Conservation (phyloP, 2,113 vertebrate species). For the Phalacrocorax carbo region DNA sequence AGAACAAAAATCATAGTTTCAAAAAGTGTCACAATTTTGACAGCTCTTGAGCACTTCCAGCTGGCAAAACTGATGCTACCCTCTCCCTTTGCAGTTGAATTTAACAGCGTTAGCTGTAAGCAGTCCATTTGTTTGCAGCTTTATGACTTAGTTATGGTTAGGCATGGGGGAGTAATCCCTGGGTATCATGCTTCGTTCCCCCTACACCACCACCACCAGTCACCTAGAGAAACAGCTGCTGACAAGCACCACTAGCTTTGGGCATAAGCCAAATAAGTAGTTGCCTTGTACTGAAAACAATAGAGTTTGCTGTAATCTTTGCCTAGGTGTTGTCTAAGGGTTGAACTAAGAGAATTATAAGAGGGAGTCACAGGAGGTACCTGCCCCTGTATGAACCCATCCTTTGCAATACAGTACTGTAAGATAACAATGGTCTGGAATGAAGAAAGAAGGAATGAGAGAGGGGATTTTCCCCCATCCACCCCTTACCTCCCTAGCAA, state of each 20-base stretch:
- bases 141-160: neutral
- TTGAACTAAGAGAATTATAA: neutral
- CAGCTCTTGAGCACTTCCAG: neutral
- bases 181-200: neutral
- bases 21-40: neutral
- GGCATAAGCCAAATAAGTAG: neutral
- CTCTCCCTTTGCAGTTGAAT: neutral
- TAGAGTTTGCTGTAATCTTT: neutral
- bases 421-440: neutral
- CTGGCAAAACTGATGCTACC: neutral
- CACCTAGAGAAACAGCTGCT: neutral
- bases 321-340: neutral
- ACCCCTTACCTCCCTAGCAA: neutral
- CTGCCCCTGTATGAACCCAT: neutral
- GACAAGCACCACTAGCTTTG: neutral
- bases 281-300: neutral
- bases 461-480: accelerated
- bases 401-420: neutral
- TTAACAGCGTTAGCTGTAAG: neutral
- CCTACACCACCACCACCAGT: neutral
- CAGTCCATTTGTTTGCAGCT: neutral
- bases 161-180: neutral
- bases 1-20: neutral
- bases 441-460: neutral
- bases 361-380: neutral